Evolutionary conservation across 2,113 vertebrate genomes (phyloP).

Genomic region (Phrynocephalus versicolor): DNA sequence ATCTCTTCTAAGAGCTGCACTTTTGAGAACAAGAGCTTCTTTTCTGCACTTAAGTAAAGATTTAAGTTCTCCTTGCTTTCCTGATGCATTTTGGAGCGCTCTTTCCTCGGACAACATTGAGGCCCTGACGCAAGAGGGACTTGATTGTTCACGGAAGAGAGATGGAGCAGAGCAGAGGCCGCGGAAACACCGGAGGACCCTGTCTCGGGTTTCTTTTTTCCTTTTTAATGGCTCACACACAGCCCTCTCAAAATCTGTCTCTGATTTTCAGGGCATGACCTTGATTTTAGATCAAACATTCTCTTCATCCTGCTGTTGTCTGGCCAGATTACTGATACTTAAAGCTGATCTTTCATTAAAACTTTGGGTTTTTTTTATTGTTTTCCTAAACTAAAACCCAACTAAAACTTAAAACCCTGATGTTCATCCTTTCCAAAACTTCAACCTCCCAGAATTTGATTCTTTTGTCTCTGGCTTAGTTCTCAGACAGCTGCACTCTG

Average conservation of each 20-base stretch:
- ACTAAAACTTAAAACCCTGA: slow-evolving; percentile 56
- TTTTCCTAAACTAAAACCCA: slow-evolving; percentile 62
- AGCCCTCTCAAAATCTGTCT: slow-evolving; percentile 57
- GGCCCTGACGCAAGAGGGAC: slow-evolving; percentile 26
- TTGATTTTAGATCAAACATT: slow-evolving; percentile 68
- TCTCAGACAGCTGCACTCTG: slow-evolving; percentile 35
- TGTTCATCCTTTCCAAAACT: slow-evolving; percentile 51
- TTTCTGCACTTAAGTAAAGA: background rate
- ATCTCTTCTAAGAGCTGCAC: background rate
- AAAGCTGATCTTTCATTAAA: slow-evolving; percentile 70
- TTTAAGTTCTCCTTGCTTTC: slow-evolving; percentile 14
- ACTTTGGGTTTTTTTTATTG: slow-evolving; percentile 55
- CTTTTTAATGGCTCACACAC: slow-evolving; percentile 65
- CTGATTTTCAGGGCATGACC: slow-evolving; percentile 68
- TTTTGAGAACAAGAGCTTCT: background rate
- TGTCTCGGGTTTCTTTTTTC: slow-evolving; percentile 63
- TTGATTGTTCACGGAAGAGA: slow-evolving; percentile 42
- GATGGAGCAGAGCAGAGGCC: background rate
- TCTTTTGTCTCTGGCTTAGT: background rate
- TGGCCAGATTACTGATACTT: slow-evolving; percentile 56
- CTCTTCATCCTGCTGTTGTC: slow-evolving; percentile 64
- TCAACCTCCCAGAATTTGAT: slow-evolving; percentile 46
- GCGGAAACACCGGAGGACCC: slow-evolving; percentile 41
- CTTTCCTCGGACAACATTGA: slow-evolving; percentile 40
- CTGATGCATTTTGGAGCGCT: slow-evolving; percentile 49